Percentiles rank a stretch among this genome's conserved stretches.
Conservation (phyloP, 2,888 invertebrate species). For the Pyrochroa serraticornis region DNA sequence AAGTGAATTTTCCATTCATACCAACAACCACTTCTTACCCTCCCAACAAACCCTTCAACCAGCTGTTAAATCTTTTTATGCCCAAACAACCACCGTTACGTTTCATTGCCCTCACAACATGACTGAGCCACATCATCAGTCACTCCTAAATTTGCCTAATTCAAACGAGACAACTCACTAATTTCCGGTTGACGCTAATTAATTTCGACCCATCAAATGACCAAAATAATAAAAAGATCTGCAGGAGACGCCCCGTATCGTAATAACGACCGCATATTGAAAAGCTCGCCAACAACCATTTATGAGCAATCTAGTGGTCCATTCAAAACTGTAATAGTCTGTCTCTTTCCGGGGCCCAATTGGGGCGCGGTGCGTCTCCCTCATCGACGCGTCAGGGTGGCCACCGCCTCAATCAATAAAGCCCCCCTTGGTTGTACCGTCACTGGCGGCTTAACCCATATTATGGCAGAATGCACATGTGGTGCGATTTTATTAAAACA, state of each 20-base stretch:
- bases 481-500: conserved; percentile 22
- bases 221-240: too few species aligned
- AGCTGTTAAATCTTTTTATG: not conserved
- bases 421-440: conserved; percentile 20
- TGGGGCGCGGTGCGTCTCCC: conserved; percentile 19
- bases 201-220: too few species aligned
- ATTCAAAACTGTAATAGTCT: conserved; percentile 10
- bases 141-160: too few species aligned
- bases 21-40: conserved; percentile 5
- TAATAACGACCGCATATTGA: conserved; percentile 10
- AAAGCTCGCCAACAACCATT: conserved; percentile 22
- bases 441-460: conserved; percentile 17
- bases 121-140: too few species aligned
- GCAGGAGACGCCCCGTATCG: not conserved
- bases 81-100: too few species aligned
- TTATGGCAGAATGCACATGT: conserved; percentile 18
- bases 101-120: too few species aligned
- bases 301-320: conserved; percentile 21
- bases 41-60: not conserved
- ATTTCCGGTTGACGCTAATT: too few species aligned
- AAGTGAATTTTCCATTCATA: not conserved
- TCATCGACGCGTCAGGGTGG: conserved; percentile 24
- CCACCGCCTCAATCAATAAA: conserved; percentile 32
- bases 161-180: too few species aligned
- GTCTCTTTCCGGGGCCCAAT: conserved; percentile 8